Base-by-base conservation (phyloP, 2,113 vertebrate species). In the Cebidichthys violaceus region DNA sequence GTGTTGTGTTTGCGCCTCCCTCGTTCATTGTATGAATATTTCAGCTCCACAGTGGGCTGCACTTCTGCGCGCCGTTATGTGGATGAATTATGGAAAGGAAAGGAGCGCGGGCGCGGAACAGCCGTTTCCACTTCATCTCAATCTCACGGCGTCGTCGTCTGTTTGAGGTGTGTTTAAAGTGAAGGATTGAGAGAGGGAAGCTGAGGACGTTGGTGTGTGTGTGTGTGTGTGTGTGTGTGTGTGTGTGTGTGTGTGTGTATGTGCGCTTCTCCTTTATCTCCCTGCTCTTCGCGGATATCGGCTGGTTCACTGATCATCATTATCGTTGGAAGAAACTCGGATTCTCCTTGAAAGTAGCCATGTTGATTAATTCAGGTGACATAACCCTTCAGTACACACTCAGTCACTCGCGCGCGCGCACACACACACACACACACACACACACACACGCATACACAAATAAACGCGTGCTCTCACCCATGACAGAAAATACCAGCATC, bases 21-120 rank as follows among this genome's bases (percentile, higher is more conserved):
- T 73, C 52, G 45, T 75, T 88, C 80, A 88, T 86, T 78, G 82
- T 83, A 90, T 94, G 65, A 92, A 93, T 93, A 91, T 93, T 94
- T 92, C 70, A 92, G 83, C 68, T 70, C 85, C 83, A 60, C 88
- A 79, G 83, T 68, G 70, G 77, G 90, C 79, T 69, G 83, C 80
- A 75, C 81, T 64, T 82, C 82, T 22, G 41, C 81, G 69, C 2
- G 62, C 88, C 55, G 82, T n/a, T 64, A 73, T 77, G 74, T 20
- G 60, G 75, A 89, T 92, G 66, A 91, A 91, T 94, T 92, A 93
- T 93, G 84, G 84, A 92, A 88, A 62, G 81, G 88, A 83, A 68
- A 57, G 35, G 62, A 82, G 69, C 47, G 2, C 2, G 20, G 70
- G 81, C 77, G 75, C 37, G 22, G 70, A 87, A 81, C 77, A 88